Conservation (phyloP, 2,797 vertebrate species). For the Dermochelys coriacea region DNA sequence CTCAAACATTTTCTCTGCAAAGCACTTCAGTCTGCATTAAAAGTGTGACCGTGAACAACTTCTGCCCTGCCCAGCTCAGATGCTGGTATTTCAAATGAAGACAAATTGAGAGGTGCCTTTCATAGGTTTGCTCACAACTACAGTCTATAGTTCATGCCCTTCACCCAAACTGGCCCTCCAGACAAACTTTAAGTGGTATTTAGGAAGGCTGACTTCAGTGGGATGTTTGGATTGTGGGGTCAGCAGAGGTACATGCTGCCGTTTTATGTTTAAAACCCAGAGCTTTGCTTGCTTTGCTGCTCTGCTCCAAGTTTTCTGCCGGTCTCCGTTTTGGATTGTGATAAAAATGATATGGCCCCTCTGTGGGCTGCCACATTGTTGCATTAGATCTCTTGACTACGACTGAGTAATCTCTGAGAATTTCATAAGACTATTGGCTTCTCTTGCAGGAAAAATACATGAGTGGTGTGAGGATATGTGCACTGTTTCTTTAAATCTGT, state of each 20-base stretch:
- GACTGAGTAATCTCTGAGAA: neutral
- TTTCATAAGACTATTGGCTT: neutral
- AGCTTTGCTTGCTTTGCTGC: neutral
- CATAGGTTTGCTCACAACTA: neutral
- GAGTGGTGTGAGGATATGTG: neutral
- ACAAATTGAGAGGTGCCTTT: neutral
- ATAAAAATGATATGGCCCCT: neutral
- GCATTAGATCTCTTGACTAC: neutral
- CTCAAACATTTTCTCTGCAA: neutral
- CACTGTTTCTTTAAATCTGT: neutral
- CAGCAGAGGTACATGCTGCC: neutral
- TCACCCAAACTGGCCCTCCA: neutral
- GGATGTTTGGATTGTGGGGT: neutral
- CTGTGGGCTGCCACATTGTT: neutral
- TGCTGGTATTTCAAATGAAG: neutral
- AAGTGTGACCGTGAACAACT: neutral
- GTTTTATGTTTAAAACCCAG: neutral
- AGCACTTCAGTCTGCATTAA: neutral
- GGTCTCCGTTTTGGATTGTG: neutral
- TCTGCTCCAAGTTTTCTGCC: neutral
- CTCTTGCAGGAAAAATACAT: neutral
- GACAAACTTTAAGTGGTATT: neutral
- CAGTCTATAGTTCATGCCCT: neutral
- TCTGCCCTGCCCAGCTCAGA: neutral
- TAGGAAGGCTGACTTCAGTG: neutral